phyloP scores from a whole-genome alignment of 2,888 invertebrate genomes.

The Tipula lateralis region DNA sequence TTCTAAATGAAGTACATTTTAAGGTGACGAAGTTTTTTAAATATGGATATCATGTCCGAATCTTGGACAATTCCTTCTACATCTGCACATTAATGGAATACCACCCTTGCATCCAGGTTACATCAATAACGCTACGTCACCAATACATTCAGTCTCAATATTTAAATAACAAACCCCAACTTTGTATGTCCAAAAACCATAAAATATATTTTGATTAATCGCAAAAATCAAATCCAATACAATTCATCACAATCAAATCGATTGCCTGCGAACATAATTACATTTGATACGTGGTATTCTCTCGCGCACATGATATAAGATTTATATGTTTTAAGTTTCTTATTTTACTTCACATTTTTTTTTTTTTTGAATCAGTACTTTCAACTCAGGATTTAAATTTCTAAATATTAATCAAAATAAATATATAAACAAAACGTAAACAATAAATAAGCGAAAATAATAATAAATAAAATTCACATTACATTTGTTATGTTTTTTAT shows the following conservation, averaged over 20 bases:
- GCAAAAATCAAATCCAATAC: neutral
- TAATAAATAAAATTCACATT: conserved; percentile 19
- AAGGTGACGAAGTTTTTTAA: too few species aligned
- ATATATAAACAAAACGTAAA: conserved; percentile 19
- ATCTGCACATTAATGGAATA: too few species aligned
- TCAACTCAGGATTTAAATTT: conserved; percentile 24
- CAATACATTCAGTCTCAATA: too few species aligned
- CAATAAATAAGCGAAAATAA: conserved; percentile 11
- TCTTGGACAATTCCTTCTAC: too few species aligned
- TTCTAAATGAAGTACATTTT: too few species aligned
- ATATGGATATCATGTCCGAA: too few species aligned
- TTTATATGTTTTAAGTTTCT: neutral
- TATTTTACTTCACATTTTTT: neutral
- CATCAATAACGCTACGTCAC: too few species aligned
- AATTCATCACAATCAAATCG: neutral
- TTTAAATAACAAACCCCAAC: too few species aligned
- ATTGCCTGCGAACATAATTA: conserved; percentile 19
- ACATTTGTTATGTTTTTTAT: conserved; percentile 20
- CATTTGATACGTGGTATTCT: neutral
- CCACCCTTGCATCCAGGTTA: too few species aligned
- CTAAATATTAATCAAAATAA: conserved; percentile 5
- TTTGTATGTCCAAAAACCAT: too few species aligned
- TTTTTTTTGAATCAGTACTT: neutral
- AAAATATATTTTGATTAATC: too few species aligned
- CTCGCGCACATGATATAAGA: neutral